A percentile compares a stretch with the other conserved stretches of the same genome.
Conservation (phyloP, 2,888 invertebrate species). For the Netelia virgata region DNA sequence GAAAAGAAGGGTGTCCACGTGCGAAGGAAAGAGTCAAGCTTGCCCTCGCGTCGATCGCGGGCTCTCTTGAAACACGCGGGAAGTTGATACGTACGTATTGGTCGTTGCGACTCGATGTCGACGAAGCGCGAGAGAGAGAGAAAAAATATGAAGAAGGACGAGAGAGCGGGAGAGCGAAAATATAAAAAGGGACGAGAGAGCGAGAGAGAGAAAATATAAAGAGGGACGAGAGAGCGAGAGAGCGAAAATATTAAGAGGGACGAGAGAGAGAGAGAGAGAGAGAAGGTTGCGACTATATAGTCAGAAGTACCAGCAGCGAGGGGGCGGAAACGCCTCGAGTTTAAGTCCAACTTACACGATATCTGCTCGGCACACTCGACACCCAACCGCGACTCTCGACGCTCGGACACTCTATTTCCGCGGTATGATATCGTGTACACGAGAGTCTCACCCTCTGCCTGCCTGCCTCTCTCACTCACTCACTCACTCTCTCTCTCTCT, state of each 20-base stretch:
- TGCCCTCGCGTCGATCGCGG: conserved; percentile 22
- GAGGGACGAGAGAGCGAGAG: conserved; percentile 35
- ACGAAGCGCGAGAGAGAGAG: conserved; percentile 30
- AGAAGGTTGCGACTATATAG: conserved; percentile 9
- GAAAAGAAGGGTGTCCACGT: conserved; percentile 59
- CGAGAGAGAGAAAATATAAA: neutral
- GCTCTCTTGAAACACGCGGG: neutral
- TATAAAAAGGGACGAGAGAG: neutral
- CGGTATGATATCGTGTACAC: conserved; percentile 74
- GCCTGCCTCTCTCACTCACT: neutral
- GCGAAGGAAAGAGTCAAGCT: conserved; percentile 46
- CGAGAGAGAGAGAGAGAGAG: conserved; percentile 21
- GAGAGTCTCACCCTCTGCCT: neutral
- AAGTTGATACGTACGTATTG: conserved; percentile 13
- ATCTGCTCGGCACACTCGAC: conserved; percentile 82
- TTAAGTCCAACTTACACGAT: conserved; percentile 84
- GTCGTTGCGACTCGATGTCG: conserved; percentile 28
- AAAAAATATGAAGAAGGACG: neutral
- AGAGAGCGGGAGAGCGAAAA: neutral
- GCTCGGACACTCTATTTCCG: conserved; percentile 78
- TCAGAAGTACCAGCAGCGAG: conserved; percentile 55
- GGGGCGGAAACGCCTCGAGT: conserved; percentile 68
- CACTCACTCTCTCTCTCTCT: neutral
- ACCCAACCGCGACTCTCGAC: conserved; percentile 64
- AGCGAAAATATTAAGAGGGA: conserved; percentile 43